A percentile compares a stretch with the other conserved stretches of the same genome.
Evolutionary conservation across 2,797 vertebrate species (phyloP).

Genomic region (Leontocebus nigricollis): DNA sequence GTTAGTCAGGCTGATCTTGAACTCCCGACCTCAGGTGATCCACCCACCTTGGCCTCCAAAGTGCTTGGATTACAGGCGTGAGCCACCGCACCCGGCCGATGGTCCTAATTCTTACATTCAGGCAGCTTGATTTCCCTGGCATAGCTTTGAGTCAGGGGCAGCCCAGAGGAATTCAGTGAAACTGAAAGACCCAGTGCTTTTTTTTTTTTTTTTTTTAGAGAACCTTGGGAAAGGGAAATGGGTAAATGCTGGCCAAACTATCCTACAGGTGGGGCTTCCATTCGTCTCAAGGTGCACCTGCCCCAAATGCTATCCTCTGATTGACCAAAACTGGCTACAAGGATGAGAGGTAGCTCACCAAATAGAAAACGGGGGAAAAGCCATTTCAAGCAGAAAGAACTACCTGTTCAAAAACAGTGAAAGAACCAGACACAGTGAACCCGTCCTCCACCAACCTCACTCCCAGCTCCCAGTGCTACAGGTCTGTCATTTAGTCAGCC

Average conservation of each 20-base stretch:
- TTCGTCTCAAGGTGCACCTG: not conserved
- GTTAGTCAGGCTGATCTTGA: no score
- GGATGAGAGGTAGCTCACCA: not conserved
- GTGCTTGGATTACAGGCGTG: no score
- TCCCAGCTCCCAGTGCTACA: not conserved
- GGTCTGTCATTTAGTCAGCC: not conserved
- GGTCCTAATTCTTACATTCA: not conserved
- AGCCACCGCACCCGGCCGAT: no score
- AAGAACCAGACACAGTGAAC: accelerated
- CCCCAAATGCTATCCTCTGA: not conserved
- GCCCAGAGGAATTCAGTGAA: not conserved
- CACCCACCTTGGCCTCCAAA: no score
- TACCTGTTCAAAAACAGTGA: not conserved
- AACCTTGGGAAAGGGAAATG: not conserved
- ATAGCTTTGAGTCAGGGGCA: no score
- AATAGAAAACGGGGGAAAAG: not conserved
- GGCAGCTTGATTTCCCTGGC: not conserved
- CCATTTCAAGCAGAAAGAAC: not conserved
- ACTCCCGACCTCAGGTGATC: no score
- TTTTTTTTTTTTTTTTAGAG: not conserved
- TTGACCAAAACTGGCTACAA: not conserved
- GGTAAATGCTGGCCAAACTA: not conserved
- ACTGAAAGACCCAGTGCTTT: not conserved
- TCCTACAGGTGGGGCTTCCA: no score
- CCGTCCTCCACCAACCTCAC: no score